Conservation (phyloP, 2,888 invertebrate genomes). For the Dolichopus griseipennis region DNA sequence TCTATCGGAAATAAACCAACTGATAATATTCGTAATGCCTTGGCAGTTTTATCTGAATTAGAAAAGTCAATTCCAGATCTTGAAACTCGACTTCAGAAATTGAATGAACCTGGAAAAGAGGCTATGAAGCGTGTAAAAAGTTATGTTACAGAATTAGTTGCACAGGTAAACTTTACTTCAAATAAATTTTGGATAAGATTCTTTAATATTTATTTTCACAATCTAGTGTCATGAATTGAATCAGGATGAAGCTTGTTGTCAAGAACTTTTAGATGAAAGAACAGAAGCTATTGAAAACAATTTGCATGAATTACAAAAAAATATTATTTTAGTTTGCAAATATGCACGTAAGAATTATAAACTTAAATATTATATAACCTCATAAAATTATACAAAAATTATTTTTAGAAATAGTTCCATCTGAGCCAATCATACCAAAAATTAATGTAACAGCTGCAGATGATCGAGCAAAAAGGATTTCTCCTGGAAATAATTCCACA, state of each 20-base stretch:
- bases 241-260: conserved; percentile 37
- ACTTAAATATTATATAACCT: background rate
- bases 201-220: background rate
- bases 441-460: conserved; percentile 40
- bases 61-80: conserved; percentile 19
- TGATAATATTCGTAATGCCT: conserved; percentile 15
- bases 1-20: conserved; percentile 15
- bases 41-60: conserved; percentile 16
- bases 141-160: conserved; percentile 38
- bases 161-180: conserved; percentile 29
- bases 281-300: conserved; percentile 33
- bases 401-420: background rate
- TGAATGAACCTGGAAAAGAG: conserved; percentile 25
- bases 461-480: conserved; percentile 20
- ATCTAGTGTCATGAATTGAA: conserved; percentile 17
- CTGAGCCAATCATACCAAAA: conserved; percentile 30
- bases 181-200: background rate
- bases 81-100: conserved; percentile 13
- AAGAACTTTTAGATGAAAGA: conserved; percentile 36
- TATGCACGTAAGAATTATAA: conserved; percentile 32
- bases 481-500: conserved; percentile 21
- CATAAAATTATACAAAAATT: background rate
- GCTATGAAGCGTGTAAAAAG: conserved; percentile 39
- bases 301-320: conserved; percentile 33
- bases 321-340: conserved; percentile 33